These are phyloP conservation scores for Adelosebastes latens DNA, from an alignment of 2,797 vertebrate species.

Conservation along the genomic window DNA sequence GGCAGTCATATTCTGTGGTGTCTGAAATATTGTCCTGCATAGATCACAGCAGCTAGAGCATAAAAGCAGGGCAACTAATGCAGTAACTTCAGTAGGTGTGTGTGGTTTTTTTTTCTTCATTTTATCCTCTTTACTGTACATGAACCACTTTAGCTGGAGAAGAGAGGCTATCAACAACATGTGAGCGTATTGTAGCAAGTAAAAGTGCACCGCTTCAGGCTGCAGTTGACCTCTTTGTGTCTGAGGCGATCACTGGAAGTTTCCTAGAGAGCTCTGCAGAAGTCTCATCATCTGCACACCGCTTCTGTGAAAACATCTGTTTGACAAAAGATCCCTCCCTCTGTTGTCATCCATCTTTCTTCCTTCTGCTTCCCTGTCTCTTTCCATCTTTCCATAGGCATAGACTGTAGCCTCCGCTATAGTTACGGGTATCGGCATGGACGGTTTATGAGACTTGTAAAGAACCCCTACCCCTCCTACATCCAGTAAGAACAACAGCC, in stretches of 20 bases:
- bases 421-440: background rate
- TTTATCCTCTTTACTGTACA: conserved; percentile 11
- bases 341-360: conserved; percentile 30
- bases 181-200: background rate
- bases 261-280: conserved; percentile 5
- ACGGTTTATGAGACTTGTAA: background rate
- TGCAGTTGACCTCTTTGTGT: conserved; percentile 63
- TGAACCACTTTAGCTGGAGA: conserved; percentile 20
- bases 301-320: conserved; percentile 66
- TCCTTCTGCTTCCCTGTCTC: conserved; percentile 29
- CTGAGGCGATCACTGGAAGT: conserved; percentile 39
- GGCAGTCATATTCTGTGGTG: conserved; percentile 62
- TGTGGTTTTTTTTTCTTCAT: background rate
- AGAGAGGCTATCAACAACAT: conserved; percentile 12
- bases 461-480: background rate
- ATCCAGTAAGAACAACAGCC: background rate
- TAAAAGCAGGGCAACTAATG: conserved; percentile 52
- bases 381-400: background rate
- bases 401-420: background rate
- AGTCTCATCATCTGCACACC: conserved; percentile 21
- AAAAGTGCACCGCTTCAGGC: background rate
- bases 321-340: conserved; percentile 15
- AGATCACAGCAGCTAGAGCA: conserved; percentile 38
- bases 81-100: background rate
- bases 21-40: conserved; percentile 69